Evolutionary conservation across 1,140 invertebrate genomes (phyloP).

Genomic region (Drosophila tropicalis): DNA sequence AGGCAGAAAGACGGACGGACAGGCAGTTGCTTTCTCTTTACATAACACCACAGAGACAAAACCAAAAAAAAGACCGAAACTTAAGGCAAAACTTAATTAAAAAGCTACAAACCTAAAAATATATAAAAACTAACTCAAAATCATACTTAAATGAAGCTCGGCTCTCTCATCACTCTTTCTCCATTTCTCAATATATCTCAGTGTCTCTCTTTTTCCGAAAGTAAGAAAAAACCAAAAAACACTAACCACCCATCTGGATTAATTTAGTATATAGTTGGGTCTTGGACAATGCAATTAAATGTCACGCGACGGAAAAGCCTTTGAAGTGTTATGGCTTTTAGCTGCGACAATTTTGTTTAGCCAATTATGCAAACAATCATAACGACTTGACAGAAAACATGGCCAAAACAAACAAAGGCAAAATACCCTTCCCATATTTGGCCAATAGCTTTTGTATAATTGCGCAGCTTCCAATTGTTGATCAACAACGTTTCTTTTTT

Average conservation of each 20-base stretch:
- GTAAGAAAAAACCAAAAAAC: background rate
- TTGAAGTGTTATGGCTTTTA: slow-evolving; percentile 8
- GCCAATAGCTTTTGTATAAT: slow-evolving; percentile 48
- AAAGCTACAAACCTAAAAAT: slow-evolving; percentile 58
- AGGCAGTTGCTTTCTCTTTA: slow-evolving; percentile 75
- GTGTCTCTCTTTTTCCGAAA: background rate
- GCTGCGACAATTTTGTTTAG: slow-evolving; percentile 56
- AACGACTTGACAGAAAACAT: slow-evolving; percentile 19
- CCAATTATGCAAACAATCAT: slow-evolving; percentile 21
- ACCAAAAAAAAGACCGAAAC: slow-evolving; percentile 45
- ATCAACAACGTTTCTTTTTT: slow-evolving; percentile 23
- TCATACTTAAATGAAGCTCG: slow-evolving; percentile 56
- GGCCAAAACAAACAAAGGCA: slow-evolving; percentile 16
- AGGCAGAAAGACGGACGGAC: background rate
- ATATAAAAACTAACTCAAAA: slow-evolving; percentile 56
- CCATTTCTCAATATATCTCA: slow-evolving; percentile 2
- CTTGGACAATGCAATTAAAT: slow-evolving; percentile 7
- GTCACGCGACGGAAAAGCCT: slow-evolving; percentile 4
- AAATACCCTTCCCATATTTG: slow-evolving; percentile 15
- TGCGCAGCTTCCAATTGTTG: slow-evolving; percentile 42
- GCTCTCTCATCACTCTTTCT: slow-evolving; percentile 6
- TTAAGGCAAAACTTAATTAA: slow-evolving; percentile 69
- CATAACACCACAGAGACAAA: slow-evolving; percentile 64
- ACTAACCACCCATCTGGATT: background rate
- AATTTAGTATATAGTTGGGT: background rate